Base-by-base conservation (phyloP, 2,888 invertebrate genomes). In the Lepidonotus clava region DNA sequence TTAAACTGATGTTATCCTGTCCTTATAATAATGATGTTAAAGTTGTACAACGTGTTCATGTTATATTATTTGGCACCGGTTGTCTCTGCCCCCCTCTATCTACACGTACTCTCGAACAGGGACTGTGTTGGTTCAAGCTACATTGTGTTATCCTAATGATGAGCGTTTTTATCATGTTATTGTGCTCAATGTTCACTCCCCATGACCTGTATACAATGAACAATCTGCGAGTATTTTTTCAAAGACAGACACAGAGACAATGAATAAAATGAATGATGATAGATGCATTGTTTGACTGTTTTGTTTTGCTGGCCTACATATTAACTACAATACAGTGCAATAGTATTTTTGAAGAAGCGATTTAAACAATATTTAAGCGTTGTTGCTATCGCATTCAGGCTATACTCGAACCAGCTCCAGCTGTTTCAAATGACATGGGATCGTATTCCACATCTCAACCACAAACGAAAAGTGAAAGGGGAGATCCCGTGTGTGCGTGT, bases 111-210 rank as follows among this genome's bases (percentile, higher is more conserved):
- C 61, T 61, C 24, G 28, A 32, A 61, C 28, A 61, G 61, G 1
- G 28, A 61, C 28, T 61, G 61, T 18, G 61, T 61, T 2, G 61
- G 28, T 5, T n/a, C n/a, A n/a, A 28, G 24, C 61, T 24, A 61
- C 61, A 28, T 61, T 28, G 61, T 61, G 61, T 61, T 61, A 28
- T 61, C 61, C 24, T 32, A 61, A 32, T 24, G 28, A 61, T 61
- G 61, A 61, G 61, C 61, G 61, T 61, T 61, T 61, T 61, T 61
- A 32, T 61, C 61, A n/a, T 61, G 61, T 61, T 61, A 61, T 28
- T 61, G 61, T 61, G 61, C 61, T 61, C 61, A 61, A 61, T 61
- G 61, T 61, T 61, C 61, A 61, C 61, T 28, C 21, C 4, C 1
- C 11, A 18, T 2, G 61, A 61, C 61, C 61, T 28, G n/a, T n/a